A percentile compares a stretch with the other conserved stretches of the same genome.
These are phyloP conservation scores for Rallus crepitans DNA, from an alignment of 2,797 vertebrate genomes.

Conservation along the genomic window DNA sequence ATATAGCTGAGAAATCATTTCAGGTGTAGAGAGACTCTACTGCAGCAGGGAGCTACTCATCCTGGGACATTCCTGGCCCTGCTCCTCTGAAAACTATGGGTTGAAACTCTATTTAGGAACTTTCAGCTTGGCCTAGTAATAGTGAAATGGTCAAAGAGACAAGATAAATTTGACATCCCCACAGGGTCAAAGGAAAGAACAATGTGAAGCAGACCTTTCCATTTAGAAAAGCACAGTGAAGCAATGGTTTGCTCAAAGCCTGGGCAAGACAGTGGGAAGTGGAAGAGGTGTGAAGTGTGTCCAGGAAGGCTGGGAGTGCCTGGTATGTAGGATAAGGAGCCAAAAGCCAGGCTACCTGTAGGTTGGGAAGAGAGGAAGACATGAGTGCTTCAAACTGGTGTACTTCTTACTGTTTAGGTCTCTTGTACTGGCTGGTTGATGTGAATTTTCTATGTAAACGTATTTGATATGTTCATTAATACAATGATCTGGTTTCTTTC, in stretches of 20 bases:
- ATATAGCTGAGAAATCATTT: no score
- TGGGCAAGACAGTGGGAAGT: background rate
- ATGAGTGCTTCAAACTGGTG: background rate
- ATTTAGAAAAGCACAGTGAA: background rate
- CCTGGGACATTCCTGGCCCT: background rate
- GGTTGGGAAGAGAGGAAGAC: background rate
- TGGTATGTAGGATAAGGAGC: background rate
- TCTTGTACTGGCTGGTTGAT: background rate
- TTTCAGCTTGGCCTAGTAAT: rapidly evolving
- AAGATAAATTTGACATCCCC: background rate
- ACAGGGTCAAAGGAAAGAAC: background rate
- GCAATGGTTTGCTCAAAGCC: background rate
- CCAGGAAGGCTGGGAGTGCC: background rate
- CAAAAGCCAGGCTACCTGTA: background rate
- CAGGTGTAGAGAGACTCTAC: no score
- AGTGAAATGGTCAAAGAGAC: background rate
- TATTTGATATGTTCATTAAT: background rate
- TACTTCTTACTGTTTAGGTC: background rate
- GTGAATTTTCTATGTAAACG: background rate
- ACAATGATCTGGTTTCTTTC: background rate
- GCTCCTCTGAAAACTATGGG: background rate
- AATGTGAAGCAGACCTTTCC: background rate
- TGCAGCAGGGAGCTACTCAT: background rate
- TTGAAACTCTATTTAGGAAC: background rate
- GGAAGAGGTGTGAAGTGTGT: background rate